Evolutionary conservation across 1,140 invertebrate species (phyloP).

Genomic region (Drosophila seguyi): DNA sequence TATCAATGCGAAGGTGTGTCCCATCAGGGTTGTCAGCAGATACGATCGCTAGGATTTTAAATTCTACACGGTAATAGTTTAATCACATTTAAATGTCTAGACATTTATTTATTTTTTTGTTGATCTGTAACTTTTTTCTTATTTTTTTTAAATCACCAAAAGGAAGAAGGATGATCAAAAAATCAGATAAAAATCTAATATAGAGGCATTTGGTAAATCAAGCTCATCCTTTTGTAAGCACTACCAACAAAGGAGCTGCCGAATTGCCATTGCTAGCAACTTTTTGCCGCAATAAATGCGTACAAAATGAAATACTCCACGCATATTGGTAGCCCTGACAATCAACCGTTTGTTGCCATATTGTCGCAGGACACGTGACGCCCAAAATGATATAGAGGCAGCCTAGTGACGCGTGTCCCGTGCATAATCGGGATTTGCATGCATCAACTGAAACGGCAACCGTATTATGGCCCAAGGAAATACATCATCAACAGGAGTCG

Average conservation of each 20-base stretch:
- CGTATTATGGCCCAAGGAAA: slow-evolving; percentile 56
- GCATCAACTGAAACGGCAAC: slow-evolving; percentile 67
- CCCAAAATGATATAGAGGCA: slow-evolving; percentile 24
- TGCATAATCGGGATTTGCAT: slow-evolving; percentile 79
- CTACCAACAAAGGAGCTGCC: neutral
- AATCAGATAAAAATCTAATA: slow-evolving; percentile 13
- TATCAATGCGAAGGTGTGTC: slow-evolving; percentile 36
- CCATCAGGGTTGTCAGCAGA: slow-evolving; percentile 10
- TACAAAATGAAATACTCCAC: slow-evolving; percentile 29
- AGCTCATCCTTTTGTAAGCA: neutral
- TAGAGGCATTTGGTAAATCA: neutral
- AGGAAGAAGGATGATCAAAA: neutral
- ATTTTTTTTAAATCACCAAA: neutral
- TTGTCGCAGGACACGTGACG: slow-evolving; percentile 72
- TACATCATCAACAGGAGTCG: slow-evolving; percentile 64
- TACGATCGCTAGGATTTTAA: neutral
- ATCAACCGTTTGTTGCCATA: slow-evolving; percentile 68
- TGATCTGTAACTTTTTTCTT: neutral
- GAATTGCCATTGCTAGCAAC: slow-evolving; percentile 6
- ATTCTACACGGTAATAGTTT: no score
- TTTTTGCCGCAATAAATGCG: slow-evolving; percentile 21
- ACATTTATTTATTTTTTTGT: neutral
- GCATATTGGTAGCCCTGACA: slow-evolving; percentile 61
- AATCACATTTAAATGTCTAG: neutral
- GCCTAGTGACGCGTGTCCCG: slow-evolving; percentile 70